Percentiles rank a stretch among this genome's conserved stretches.
Conservation (phyloP, 2,113 vertebrate species). For the Phycodurus eques region DNA sequence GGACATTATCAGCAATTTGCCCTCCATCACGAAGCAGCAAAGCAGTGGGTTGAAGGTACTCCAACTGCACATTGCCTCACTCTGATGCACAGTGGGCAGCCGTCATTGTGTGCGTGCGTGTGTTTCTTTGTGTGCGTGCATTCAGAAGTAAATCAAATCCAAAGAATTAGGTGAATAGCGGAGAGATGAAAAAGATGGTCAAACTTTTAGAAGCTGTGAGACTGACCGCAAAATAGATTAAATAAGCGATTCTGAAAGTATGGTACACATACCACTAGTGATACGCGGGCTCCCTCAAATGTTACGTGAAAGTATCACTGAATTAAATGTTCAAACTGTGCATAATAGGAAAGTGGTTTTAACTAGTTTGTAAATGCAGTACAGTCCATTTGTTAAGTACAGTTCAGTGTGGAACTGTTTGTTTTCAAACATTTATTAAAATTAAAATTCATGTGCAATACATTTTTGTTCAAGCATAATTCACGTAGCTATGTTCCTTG, state of each 20-base stretch:
- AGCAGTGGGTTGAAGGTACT: slow-evolving; percentile 24
- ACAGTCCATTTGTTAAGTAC: too few relatives aligned
- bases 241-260: slow-evolving; percentile 6
- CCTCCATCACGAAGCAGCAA: slow-evolving; percentile 27
- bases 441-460: too few relatives aligned
- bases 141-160: slow-evolving; percentile 34
- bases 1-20: slow-evolving; percentile 29
- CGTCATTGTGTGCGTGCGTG: background rate
- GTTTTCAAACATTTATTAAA: too few relatives aligned
- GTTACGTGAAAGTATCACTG: too few relatives aligned
- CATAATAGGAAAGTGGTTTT: too few relatives aligned
- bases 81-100: slow-evolving; percentile 38
- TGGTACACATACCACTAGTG: slow-evolving; percentile 19
- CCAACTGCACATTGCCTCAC: slow-evolving; percentile 29
- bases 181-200: slow-evolving; percentile 35
- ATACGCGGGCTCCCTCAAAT: too few relatives aligned
- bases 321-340: too few relatives aligned
- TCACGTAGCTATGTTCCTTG: too few relatives aligned
- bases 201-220: slow-evolving; percentile 7
- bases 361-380: too few relatives aligned
- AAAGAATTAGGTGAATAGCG: slow-evolving; percentile 22
- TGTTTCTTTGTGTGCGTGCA: slow-evolving; percentile 11
- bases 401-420: too few relatives aligned
- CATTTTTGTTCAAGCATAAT: too few relatives aligned
- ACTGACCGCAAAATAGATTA: background rate